Percentiles rank a stretch among this genome's conserved stretches.
Conservation (phyloP, 2,888 invertebrate genomes). For the Saturnia pavonia region DNA sequence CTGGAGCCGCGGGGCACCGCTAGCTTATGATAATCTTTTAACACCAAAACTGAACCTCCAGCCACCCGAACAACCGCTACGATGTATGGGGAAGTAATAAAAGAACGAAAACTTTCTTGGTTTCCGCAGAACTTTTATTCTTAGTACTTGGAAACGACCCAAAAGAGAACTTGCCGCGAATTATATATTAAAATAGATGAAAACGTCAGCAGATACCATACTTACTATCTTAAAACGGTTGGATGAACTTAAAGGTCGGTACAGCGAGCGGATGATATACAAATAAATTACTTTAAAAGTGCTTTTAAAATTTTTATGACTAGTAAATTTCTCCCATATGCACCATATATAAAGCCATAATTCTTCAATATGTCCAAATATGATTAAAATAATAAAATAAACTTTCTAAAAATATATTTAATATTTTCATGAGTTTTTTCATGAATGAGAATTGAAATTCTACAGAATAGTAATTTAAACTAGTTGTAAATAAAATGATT, state of each 20-base stretch:
- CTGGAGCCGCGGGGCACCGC: too few species aligned
- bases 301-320: background rate
- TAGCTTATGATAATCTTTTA: background rate
- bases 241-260: background rate
- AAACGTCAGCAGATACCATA: background rate
- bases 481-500: too few species aligned
- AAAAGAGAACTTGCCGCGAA: conserved; percentile 7
- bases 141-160: background rate
- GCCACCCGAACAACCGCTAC: background rate
- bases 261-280: background rate
- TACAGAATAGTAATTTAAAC: too few species aligned
- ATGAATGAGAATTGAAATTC: too few species aligned
- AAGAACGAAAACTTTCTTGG: background rate
- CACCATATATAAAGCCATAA: background rate
- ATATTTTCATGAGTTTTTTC: background rate
- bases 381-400: background rate
- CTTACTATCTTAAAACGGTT: conserved; percentile 4
- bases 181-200: conserved; percentile 5
- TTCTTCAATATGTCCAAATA: background rate
- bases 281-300: background rate
- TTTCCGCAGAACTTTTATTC: conserved; percentile 12
- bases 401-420: too few species aligned
- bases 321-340: background rate
- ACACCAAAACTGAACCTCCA: background rate
- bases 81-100: conserved; percentile 6